Conservation (phyloP, 1,140 invertebrate species). For the Daktulosphaira vitifoliae region DNA sequence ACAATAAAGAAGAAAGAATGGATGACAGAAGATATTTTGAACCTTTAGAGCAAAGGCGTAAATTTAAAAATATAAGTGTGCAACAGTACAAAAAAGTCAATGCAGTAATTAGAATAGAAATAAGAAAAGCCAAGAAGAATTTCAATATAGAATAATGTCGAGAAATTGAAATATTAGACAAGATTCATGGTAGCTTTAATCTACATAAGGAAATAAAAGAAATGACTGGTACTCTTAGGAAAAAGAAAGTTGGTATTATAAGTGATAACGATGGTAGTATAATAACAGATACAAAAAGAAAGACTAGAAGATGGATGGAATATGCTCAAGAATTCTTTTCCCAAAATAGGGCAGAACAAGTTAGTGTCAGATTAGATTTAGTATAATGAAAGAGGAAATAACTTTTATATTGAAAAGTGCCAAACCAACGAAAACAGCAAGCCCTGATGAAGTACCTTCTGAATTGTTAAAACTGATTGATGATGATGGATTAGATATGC, state of each 20-base stretch:
- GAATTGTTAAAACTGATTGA: constrained; percentile 1
- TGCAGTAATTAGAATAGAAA: constrained; percentile 30
- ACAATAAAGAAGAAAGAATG: constrained; percentile 18
- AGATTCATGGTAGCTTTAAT: constrained; percentile 34
- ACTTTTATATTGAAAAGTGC: neutral
- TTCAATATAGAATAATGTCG: constrained; percentile 33
- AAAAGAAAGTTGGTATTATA: constrained; percentile 4
- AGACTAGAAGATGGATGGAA: constrained; percentile 7
- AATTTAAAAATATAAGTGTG: constrained; percentile 25
- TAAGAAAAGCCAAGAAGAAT: constrained; percentile 34
- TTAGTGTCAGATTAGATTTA: neutral
- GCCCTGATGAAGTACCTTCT: neutral
- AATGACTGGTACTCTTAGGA: constrained; percentile 1
- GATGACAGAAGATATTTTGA: constrained; percentile 21
- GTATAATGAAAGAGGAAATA: neutral
- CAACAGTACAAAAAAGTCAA: constrained; percentile 31
- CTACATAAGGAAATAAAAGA: constrained; percentile 21
- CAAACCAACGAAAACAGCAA: neutral
- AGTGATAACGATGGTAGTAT: constrained; percentile 1
- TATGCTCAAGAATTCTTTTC: neutral
- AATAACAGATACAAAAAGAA: constrained; percentile 10
- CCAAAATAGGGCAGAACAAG: neutral
- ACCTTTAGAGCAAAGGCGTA: constrained; percentile 20
- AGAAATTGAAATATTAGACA: constrained; percentile 35
- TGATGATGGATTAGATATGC: constrained; percentile 1